Evolutionary conservation across 2,113 vertebrate species (phyloP).

Genomic region (Zapornia atra): DNA sequence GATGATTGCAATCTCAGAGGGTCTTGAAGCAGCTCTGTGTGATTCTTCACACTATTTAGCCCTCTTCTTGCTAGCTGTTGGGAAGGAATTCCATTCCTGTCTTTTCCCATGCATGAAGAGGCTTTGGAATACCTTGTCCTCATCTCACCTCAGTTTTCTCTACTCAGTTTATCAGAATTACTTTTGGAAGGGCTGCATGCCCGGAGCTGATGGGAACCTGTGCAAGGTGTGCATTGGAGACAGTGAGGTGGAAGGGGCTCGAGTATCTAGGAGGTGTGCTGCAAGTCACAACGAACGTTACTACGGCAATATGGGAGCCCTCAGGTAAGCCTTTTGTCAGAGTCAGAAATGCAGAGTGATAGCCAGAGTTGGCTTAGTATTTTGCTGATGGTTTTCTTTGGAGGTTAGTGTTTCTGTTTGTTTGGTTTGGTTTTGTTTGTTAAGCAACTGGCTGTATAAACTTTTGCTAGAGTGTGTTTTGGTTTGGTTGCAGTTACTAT

Average conservation of each 20-base stretch:
- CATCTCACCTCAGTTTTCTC: background rate
- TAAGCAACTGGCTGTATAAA: background rate
- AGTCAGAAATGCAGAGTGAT: background rate
- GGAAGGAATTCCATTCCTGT: background rate
- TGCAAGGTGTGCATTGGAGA: slow-evolving; percentile 91
- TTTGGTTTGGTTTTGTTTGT: background rate
- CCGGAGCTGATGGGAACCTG: slow-evolving; percentile 81
- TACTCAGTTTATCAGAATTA: slow-evolving; percentile 79
- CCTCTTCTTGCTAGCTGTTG: background rate
- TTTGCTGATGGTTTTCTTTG: background rate
- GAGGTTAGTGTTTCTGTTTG: background rate
- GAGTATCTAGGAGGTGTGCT: slow-evolving; percentile 77
- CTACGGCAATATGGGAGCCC: slow-evolving; percentile 89
- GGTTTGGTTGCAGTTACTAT: background rate
- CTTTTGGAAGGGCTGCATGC: slow-evolving; percentile 92
- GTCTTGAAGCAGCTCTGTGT: background rate
- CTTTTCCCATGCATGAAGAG: background rate
- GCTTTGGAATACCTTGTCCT: background rate
- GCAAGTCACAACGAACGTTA: slow-evolving; percentile 88
- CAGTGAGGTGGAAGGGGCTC: slow-evolving; percentile 77
- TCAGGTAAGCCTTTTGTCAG: slow-evolving; percentile 75
- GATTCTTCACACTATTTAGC: background rate
- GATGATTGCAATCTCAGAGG: background rate
- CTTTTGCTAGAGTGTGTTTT: background rate
- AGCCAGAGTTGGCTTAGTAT: background rate